A percentile compares a stretch with the other conserved stretches of the same genome.
Evolutionary conservation across 2,888 invertebrate genomes (phyloP).

Genomic region (Agrochola circellaris): DNA sequence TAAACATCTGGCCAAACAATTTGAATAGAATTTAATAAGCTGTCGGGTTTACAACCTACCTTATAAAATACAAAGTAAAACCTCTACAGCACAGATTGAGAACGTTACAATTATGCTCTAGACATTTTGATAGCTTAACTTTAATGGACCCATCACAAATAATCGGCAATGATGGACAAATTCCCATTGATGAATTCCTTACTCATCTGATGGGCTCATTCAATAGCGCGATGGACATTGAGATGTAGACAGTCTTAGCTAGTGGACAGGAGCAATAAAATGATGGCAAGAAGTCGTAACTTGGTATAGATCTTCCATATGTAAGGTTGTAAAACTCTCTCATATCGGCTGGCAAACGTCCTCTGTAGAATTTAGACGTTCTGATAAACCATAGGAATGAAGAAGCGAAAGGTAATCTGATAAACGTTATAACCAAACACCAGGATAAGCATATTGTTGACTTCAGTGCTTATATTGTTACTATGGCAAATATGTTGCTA

Average conservation of each 20-base stretch:
- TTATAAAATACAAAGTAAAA: constrained; percentile 15
- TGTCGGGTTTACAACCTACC: constrained; percentile 24
- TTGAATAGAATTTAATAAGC: constrained; percentile 32
- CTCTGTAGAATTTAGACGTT: not conserved
- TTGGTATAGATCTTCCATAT: constrained; percentile 26
- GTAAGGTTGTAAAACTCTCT: constrained; percentile 17
- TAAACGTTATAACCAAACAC: not conserved
- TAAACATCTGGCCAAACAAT: constrained; percentile 17
- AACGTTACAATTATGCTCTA: constrained; percentile 22
- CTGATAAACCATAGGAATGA: not conserved
- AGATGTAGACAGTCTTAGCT: constrained; percentile 45
- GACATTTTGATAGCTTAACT: constrained; percentile 38
- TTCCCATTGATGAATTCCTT: constrained; percentile 58
- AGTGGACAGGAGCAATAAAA: constrained; percentile 52
- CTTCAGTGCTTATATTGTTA: no score
- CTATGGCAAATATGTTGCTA: not conserved
- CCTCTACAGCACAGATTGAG: not conserved
- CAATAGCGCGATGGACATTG: constrained; percentile 52
- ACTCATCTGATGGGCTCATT: constrained; percentile 50
- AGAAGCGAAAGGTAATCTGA: not conserved
- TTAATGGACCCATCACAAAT: constrained; percentile 27
- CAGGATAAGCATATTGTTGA: not conserved
- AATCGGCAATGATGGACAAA: constrained; percentile 46
- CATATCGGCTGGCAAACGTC: not conserved
- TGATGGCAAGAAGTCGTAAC: constrained; percentile 44